Conservation (phyloP, 2,888 invertebrate species). For the Diadegma fenestrale region DNA sequence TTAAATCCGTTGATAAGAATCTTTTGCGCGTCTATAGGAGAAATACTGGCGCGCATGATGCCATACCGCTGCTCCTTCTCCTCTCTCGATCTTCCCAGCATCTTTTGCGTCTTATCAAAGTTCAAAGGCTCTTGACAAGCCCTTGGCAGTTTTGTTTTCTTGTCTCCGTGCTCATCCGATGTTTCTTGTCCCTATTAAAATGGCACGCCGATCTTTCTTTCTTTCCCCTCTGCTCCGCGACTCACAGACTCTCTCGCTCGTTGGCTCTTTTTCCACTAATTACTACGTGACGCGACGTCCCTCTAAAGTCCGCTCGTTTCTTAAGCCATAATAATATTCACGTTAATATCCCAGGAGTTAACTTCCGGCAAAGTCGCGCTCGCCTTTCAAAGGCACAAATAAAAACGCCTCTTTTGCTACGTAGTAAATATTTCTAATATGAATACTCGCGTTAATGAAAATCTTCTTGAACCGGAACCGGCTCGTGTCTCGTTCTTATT, state of each 20-base stretch:
- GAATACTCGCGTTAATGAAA: slow-evolving; percentile 30
- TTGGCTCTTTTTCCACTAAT: slow-evolving; percentile 54
- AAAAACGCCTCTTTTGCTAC: slow-evolving; percentile 17
- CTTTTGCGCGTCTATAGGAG: slow-evolving; percentile 74
- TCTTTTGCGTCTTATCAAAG: slow-evolving; percentile 64
- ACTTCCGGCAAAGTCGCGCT: slow-evolving; percentile 5
- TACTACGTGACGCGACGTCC: slow-evolving; percentile 43
- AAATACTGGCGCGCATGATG: slow-evolving; percentile 70
- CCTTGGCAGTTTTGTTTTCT: slow-evolving; percentile 75
- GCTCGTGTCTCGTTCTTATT: slow-evolving; percentile 1
- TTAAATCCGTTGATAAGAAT: slow-evolving; percentile 80
- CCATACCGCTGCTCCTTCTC: slow-evolving; percentile 33
- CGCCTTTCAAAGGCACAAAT: slow-evolving; percentile 16
- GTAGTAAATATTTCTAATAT: slow-evolving; percentile 20
- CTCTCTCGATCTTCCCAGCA: slow-evolving; percentile 56
- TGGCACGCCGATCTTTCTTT: slow-evolving; percentile 43
- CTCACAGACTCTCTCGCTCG: not conserved
- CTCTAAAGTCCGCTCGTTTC: slow-evolving; percentile 11
- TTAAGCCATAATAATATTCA: slow-evolving; percentile 25
- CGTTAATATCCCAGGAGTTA: slow-evolving; percentile 23
- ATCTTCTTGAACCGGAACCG: slow-evolving; percentile 2
- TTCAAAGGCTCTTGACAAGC: slow-evolving; percentile 57
- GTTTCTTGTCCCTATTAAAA: slow-evolving; percentile 49
- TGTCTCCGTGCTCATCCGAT: slow-evolving; percentile 36
- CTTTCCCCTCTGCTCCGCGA: slow-evolving; percentile 28